These are phyloP conservation scores for Dromococcyx pavoninus DNA, from an alignment of 2,797 vertebrate genomes.

Conservation along the genomic window DNA sequence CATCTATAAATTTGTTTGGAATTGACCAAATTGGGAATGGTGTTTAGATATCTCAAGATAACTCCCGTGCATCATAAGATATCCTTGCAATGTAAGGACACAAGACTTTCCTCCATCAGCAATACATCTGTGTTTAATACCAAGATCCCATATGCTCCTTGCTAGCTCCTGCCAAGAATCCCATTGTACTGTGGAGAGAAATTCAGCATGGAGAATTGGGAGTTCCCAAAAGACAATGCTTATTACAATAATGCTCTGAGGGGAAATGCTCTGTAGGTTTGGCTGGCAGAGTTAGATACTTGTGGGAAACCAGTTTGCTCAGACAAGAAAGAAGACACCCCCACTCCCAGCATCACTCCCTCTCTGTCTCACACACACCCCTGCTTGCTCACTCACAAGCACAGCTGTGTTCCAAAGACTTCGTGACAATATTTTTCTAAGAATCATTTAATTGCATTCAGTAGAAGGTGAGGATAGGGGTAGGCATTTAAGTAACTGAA, in stretches of 20 bases:
- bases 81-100: neutral
- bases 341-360: neutral
- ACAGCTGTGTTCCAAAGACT: slow-evolving; percentile 35
- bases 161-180: slow-evolving; percentile 39
- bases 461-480: slow-evolving; percentile 44
- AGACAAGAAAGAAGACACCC: neutral
- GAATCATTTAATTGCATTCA: slow-evolving; percentile 52
- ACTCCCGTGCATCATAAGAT: neutral
- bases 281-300: neutral
- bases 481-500: slow-evolving; percentile 53
- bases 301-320: neutral
- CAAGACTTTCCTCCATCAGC: neutral
- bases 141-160: neutral
- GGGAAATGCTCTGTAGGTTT: neutral
- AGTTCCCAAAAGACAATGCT: neutral
- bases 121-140: neutral
- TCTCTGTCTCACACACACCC: neutral
- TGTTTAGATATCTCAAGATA: neutral
- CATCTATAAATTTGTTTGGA: neutral
- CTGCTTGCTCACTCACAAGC: neutral
- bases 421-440: slow-evolving; percentile 32
- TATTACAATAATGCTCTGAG: neutral
- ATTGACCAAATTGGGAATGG: neutral
- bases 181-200: neutral
- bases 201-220: neutral